Conservation (phyloP, 2,113 vertebrate genomes). For the Prunella himalayana region DNA sequence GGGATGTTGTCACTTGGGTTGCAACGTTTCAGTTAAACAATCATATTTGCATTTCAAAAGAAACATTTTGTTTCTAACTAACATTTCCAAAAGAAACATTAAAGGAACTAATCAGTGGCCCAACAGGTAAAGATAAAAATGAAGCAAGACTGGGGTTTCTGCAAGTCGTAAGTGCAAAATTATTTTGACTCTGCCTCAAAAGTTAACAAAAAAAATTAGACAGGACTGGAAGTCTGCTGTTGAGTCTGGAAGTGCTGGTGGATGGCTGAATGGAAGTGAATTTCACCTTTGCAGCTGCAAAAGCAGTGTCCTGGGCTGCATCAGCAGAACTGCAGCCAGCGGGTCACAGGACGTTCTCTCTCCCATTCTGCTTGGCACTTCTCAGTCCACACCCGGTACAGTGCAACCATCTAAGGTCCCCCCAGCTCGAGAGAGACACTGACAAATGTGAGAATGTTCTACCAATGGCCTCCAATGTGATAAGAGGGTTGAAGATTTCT, state of each 20-base stretch:
- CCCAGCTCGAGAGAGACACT: neutral
- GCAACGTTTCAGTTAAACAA: neutral
- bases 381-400: neutral
- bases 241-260: neutral
- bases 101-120: neutral
- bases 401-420: neutral
- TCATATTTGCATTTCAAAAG: neutral
- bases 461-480: neutral
- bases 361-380: neutral
- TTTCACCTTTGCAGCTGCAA: neutral
- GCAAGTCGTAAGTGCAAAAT: neutral
- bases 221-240: neutral
- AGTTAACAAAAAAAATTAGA: neutral
- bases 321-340: neutral
- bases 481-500: neutral
- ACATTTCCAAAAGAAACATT: neutral
- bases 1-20: neutral
- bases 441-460: neutral
- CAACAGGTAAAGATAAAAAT: neutral
- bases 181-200: neutral
- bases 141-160: neutral
- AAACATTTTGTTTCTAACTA: neutral
- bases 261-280: neutral
- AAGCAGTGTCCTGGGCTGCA: neutral
- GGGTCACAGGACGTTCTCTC: fast-evolving